Percentiles rank a stretch among this genome's conserved stretches.
Conservation (phyloP, 1,140 invertebrate genomes). For the Maconellicoccus hirsutus region DNA sequence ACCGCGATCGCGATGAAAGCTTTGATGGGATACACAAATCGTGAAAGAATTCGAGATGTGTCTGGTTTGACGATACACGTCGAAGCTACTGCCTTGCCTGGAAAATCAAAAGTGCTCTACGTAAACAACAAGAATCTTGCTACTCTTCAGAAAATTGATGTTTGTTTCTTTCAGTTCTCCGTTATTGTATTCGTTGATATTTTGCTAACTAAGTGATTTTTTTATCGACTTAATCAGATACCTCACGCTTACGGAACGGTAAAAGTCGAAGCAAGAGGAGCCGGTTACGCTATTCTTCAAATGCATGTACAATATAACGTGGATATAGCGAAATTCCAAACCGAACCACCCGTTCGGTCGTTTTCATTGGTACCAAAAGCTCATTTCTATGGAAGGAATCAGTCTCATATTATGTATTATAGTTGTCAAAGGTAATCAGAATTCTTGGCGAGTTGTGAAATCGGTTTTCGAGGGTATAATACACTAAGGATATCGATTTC, state of each 20-base stretch:
- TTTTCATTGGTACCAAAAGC: slow-evolving; percentile 60
- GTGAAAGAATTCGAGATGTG: slow-evolving; percentile 74
- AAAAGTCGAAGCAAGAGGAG: slow-evolving; percentile 76
- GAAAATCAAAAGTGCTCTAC: slow-evolving; percentile 48
- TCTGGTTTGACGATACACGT: slow-evolving; percentile 66
- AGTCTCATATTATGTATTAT: slow-evolving; percentile 75
- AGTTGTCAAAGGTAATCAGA: slow-evolving; percentile 61
- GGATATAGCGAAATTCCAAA: slow-evolving; percentile 74
- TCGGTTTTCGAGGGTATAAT: no score
- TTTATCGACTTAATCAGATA: slow-evolving; percentile 59
- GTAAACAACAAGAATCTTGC: slow-evolving; percentile 66
- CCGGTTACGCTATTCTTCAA: slow-evolving; percentile 82
- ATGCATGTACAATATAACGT: slow-evolving; percentile 93
- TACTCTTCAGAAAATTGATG: slow-evolving; percentile 58
- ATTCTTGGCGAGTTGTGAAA: no score
- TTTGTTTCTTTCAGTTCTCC: slow-evolving; percentile 35
- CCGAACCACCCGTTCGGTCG: slow-evolving; percentile 62
- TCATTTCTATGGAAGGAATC: slow-evolving; percentile 77
- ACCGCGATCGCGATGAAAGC: slow-evolving; percentile 80
- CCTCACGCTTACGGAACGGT: slow-evolving; percentile 86
- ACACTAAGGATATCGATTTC: no score
- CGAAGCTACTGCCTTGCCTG: slow-evolving; percentile 70
- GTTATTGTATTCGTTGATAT: background rate
- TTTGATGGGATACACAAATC: slow-evolving; percentile 76
- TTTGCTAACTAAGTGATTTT: slow-evolving; percentile 17